Base-by-base conservation (phyloP, 2,113 vertebrate species). In the Thalassoma bifasciatum region DNA sequence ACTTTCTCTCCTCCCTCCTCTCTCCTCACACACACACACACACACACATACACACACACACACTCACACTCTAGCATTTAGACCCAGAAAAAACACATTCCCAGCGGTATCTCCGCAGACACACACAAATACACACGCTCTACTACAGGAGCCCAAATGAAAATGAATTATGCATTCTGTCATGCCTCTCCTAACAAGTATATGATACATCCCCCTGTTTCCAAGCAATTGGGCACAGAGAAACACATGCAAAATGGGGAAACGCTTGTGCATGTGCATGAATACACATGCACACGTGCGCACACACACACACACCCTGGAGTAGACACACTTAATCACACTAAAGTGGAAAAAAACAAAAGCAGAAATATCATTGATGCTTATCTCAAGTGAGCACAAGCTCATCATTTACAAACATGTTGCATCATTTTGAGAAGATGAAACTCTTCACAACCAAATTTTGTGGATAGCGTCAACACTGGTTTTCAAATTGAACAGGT, bases 81-180 rank as follows among this genome's bases (percentile, higher is more conserved):
- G 69, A 66, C 49, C 52, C 49, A 69, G 50, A 81, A 72, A 69
- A 81, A 52, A 13, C 64, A 61, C 71, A 67, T 65, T 75, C 66
- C 75, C 77, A 23, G 46, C 7, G 26, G 71, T 81, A 30, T 21
- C 37, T 53, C 23, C 60, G 67, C 66, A 66, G 38, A 77, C 68
- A 75, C 58, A 75, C 58, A 53, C 9, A 68, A 56, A 63, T 57
- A 68, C 66, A 72, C 64, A 71, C 65, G 77, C 61, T 60, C 69
- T 51, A 88, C 90, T 85, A 87, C 79, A 87, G 73, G 49, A 67
- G 77, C 80, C 86, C 83, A 91, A 93, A 93, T 94, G 91, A 93
- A 92, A 92, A 94, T 92, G 89, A 92, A 93, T 91, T 90, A 92
- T 93, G 86, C 80, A 93, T 93, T 90, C 86, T 91, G 67, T 66